Base-by-base conservation (phyloP, 2,888 invertebrate genomes). In the Lapara coniferarum region DNA sequence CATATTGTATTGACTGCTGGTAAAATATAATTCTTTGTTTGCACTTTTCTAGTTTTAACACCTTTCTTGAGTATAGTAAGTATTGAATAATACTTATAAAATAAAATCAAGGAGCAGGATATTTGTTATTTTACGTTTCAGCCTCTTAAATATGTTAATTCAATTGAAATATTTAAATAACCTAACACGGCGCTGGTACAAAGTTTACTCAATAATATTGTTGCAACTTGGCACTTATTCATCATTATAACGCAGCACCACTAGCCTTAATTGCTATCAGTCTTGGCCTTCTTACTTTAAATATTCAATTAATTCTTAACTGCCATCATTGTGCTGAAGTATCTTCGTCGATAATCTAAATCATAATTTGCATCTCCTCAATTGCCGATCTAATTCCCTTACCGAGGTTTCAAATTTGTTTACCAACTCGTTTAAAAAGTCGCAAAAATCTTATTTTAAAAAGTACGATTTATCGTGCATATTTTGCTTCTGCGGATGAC, bases 291-390 rank as follows among this genome's bases (percentile, higher is more conserved):
- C 49, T 75, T 67, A 73, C 73, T 76, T 67, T 57, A 74, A 49
- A 70, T 72, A 73, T 71, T 75, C 72, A 76, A 78, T 84, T 81
- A 76, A 74, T 72, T 69, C 51, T 59, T 69, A 73, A 70, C 72
- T 73, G 73, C 72, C 70, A 56, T 66, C 56, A 77, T 77, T 80
- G 74, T 77, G 58, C 74, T 73, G 67, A 75, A 73, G 67, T 70
- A 74, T 76, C 77, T 72, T 74, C 73, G 70, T 68, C 70, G 53
- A 75, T 73, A 73, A 52, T 71, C 69, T 73, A 59, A 57, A 55
- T 19, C 10, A 63, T 63, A 63, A 63, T 63, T 63, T 63, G 46
- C 7, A 63, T 63, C 16, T 19, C 19, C 19, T 6, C 7, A 19
- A 49, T 13, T 46, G 46, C 13, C 6, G 7, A 63, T 46, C 49